Evolutionary conservation across 2,888 invertebrate genomes (phyloP).

Genomic region (Caenorhabditis imperialis): DNA sequence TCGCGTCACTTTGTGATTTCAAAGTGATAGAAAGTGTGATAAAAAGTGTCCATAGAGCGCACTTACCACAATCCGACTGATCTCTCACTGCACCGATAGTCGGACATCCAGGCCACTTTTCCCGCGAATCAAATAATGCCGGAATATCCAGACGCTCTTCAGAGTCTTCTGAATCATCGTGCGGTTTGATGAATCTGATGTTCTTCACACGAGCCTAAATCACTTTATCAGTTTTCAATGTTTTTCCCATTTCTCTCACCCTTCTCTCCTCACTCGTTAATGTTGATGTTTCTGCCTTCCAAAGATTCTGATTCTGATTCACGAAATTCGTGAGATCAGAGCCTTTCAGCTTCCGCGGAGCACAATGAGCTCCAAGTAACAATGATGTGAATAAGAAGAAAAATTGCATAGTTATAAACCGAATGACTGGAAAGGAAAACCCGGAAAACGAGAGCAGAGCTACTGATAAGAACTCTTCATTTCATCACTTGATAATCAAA

Average conservation of each 20-base stretch:
- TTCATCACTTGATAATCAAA: no score
- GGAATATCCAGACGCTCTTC: slow-evolving; percentile 25
- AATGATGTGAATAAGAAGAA: no score
- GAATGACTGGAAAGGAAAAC: no score
- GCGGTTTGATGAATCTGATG: slow-evolving; percentile 34
- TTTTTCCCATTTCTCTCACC: slow-evolving; percentile 9
- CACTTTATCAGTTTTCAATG: not conserved
- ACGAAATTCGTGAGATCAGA: slow-evolving; percentile 19
- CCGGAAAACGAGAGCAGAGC: no score
- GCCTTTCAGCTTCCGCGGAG: slow-evolving; percentile 25
- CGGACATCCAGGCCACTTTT: slow-evolving; percentile 33
- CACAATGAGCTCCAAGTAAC: no score
- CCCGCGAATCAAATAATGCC: slow-evolving; percentile 28
- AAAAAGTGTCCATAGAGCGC: not conserved
- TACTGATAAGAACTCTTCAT: no score
- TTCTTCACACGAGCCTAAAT: slow-evolving; percentile 39
- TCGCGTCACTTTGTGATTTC: slow-evolving; percentile 22
- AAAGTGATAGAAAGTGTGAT: not conserved
- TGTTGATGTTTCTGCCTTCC: slow-evolving; percentile 37
- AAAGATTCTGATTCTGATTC: slow-evolving; percentile 30
- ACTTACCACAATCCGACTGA: slow-evolving; percentile 49
- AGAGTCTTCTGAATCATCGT: slow-evolving; percentile 17
- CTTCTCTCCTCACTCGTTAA: slow-evolving; percentile 37
- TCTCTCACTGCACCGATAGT: slow-evolving; percentile 41
- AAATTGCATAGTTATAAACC: no score